Evolutionary conservation across 2,888 invertebrate species (phyloP), one percentile per base, ranked within the genome.

Genomic region (Eubasilissa splendida): DNA sequence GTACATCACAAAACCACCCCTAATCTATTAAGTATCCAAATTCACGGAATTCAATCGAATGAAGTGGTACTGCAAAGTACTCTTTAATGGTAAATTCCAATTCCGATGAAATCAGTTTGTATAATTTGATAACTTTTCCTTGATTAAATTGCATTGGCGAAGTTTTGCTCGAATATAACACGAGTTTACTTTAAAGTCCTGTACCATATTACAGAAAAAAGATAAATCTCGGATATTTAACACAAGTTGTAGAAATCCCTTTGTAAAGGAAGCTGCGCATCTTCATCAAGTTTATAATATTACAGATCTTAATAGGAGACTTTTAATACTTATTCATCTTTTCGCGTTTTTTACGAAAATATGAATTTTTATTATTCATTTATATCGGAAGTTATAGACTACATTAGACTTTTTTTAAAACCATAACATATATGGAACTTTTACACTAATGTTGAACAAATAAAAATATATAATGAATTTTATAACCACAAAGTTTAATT

Each of bases 91-190:
- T 3, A 9, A 9, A 58, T 68, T 68, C 68, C 68, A 52, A 68
- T 68, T 68, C 50, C 68, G 14, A 68, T 68, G 33, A 68, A 68
- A 50, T 68, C 68, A 33, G 50, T 52, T 50, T 10, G 68, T 4
- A 58, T 68, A 68, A 52, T 68, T 68, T 68, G 50, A 68, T 68
- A 68, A 68, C 68, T 68, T 68, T 50, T 68, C 52, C 68, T n/a
- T 68, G 50, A 68, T 68, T 68, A 68, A 68, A 68, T 68, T 68
- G 68, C n/a, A 4, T 68, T 68, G 2, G 12, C 9, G 68, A n/a
- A 68, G 33, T 68, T 50, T 12, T n/a, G 12, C 68, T 33, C 33
- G 50, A n/a, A 10, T 50, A 50, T 33, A 66, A 50, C 14, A 50
- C 42, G 50, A 68, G 14, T 42, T 14, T n/a, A 9, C n/a, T 50